Evolutionary conservation across 2,797 vertebrate species (phyloP).

Genomic region (Momotus momota): DNA sequence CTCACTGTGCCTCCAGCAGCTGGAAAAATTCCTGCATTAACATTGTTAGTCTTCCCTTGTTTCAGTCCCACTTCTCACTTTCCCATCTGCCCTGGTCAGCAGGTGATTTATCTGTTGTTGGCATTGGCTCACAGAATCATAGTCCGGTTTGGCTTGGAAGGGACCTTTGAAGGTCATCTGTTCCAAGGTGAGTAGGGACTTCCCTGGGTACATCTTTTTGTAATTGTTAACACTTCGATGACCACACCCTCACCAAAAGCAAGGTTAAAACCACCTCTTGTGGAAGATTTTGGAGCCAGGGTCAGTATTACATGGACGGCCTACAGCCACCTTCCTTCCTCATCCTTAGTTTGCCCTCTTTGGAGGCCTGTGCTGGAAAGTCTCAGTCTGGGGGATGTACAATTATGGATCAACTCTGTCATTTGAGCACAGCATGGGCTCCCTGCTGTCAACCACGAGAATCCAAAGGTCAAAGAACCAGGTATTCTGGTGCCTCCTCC

Average conservation of each 20-base stretch:
- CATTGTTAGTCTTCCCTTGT: too few species aligned
- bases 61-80: too few species aligned
- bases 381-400: too few species aligned
- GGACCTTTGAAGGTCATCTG: background rate
- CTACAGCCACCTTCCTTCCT: background rate
- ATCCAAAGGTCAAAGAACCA: background rate
- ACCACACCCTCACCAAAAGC: too few species aligned
- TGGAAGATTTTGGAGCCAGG: background rate
- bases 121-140: too few species aligned
- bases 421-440: background rate
- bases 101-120: too few species aligned
- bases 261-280: background rate
- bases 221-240: background rate
- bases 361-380: too few species aligned
- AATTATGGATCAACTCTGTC: background rate
- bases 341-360: too few species aligned
- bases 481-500: background rate
- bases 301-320: background rate
- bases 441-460: fast-evolving
- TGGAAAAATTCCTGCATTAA: too few species aligned
- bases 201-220: background rate
- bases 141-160: background rate
- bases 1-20: too few species aligned
- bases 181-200: background rate
- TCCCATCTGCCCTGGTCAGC: background rate